Percentiles rank a stretch among this genome's conserved stretches.
Evolutionary conservation across 2,797 vertebrate species (phyloP).

Genomic region (Phalloptychus januarius): DNA sequence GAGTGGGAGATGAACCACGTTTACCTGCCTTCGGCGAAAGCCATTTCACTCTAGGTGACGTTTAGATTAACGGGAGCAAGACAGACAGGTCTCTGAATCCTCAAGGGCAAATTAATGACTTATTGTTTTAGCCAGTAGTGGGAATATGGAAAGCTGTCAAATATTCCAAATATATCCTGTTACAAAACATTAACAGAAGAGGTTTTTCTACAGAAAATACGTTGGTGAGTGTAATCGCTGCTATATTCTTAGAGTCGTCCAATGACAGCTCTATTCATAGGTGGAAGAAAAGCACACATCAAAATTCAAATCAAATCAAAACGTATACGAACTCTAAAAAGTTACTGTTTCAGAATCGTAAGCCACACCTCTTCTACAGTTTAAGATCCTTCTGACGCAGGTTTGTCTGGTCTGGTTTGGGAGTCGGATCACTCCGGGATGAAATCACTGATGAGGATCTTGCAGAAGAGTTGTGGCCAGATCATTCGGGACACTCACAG

Average conservation of each 20-base stretch:
- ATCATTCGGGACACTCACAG: background rate
- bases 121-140: constrained; percentile 48
- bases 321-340: background rate
- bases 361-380: background rate
- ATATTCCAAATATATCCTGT: constrained; percentile 22
- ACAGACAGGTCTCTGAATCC: constrained; percentile 62
- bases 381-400: background rate
- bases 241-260: background rate
- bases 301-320: too few relatives aligned
- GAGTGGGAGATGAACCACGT: constrained; percentile 51
- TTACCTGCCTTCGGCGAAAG: constrained; percentile 66
- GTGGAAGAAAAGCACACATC: background rate
- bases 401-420: background rate
- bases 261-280: constrained; percentile 11
- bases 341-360: background rate
- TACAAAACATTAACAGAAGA: constrained; percentile 22
- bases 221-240: background rate
- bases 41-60: constrained; percentile 70
- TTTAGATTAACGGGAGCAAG: constrained; percentile 67
- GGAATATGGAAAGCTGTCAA: constrained; percentile 38
- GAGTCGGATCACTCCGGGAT: background rate
- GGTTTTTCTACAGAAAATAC: background rate
- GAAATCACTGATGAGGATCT: background rate
- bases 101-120: constrained; percentile 65
- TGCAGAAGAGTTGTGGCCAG: background rate